Base-by-base conservation (phyloP, 2,113 vertebrate species). In the Dryoscopus gambensis region DNA sequence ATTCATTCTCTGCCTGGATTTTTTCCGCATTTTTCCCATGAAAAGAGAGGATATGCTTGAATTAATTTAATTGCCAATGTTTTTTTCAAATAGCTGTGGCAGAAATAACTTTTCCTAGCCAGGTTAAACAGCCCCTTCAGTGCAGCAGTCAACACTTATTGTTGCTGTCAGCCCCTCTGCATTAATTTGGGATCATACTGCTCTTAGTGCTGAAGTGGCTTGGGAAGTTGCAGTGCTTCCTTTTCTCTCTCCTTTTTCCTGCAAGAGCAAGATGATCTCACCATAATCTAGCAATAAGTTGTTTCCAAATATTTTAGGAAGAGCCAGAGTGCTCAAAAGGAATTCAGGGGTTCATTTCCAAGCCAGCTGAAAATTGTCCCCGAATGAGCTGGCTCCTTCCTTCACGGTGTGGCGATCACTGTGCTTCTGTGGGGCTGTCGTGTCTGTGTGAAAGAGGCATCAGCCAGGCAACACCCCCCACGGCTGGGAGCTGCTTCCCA, bases 91-190 rank as follows among this genome's bases (percentile, higher is more conserved):
- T 71, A 78, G 73, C 87, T 60, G 83, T 59, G 69, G 77, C 83
- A 93, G 88, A 81, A 94, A 42, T 93, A 95, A 93, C 88, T 96
- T 97, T 17, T 71, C 53, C 64, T 62, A 65, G 86, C 92, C 88
- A 81, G 83, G 85, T 90, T 93, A 93, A 93, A 84, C 11, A 62
- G 73, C 69, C 62, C 69, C 64, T 90, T 90, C 56, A 30, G n/a
- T 13, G n/a, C 64, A 64, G 84, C 73, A 53, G 83, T 90, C 62
- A 92, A 55, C 6, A 5, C 65, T 50, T 44, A 74, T 31, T 84
- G 88, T 70, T 84, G 80, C 92, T 53, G 83, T 46, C 92, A 90
- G 68, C 49, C 69, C 21, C 65, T 78, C 56, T 11, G 85, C 91
- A 49, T 47, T 92, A 90, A 78, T 35, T 88, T 3, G 0, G 82